Evolutionary conservation across 2,888 invertebrate genomes (phyloP).

Genomic region (Oegoconia quadripuncta): DNA sequence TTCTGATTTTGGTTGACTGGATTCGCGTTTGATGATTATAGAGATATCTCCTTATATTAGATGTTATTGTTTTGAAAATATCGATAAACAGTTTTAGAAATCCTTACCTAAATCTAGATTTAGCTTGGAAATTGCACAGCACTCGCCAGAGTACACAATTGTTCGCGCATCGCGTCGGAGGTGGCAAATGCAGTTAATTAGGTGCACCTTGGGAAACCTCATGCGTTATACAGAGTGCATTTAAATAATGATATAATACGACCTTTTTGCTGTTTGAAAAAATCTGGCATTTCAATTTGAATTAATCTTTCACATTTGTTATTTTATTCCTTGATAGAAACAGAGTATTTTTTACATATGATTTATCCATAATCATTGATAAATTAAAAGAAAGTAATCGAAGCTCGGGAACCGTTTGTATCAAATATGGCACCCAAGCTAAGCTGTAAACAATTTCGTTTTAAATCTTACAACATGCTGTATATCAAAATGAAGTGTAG

Average conservation of each 20-base stretch:
- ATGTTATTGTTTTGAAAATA: background rate
- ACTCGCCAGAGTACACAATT: slow-evolving; percentile 38
- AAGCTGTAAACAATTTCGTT: background rate
- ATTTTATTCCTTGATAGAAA: too few relatives aligned
- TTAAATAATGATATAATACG: background rate
- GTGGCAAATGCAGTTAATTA: slow-evolving; percentile 71
- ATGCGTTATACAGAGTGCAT: slow-evolving; percentile 32
- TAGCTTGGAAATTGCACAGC: slow-evolving; percentile 6
- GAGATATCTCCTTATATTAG: background rate
- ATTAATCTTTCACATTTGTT: too few relatives aligned
- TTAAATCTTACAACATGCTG: slow-evolving; percentile 1
- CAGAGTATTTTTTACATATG: too few relatives aligned
- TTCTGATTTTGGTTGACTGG: too few relatives aligned
- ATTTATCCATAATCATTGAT: too few relatives aligned
- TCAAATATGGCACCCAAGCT: too few relatives aligned
- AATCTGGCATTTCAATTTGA: too few relatives aligned
- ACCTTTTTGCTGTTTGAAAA: too few relatives aligned
- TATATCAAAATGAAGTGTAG: slow-evolving; percentile 46
- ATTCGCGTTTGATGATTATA: too few relatives aligned
- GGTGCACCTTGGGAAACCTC: slow-evolving; percentile 42
- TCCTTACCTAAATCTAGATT: slow-evolving; percentile 2
- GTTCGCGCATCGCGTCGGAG: slow-evolving; percentile 51
- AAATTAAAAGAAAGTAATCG: too few relatives aligned
- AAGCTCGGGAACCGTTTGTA: too few relatives aligned
- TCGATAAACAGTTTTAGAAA: too few relatives aligned